Percentiles rank a stretch among this genome's conserved stretches.
Evolutionary conservation across 2,888 invertebrate species (phyloP).

Genomic region (Odontothrips loti): DNA sequence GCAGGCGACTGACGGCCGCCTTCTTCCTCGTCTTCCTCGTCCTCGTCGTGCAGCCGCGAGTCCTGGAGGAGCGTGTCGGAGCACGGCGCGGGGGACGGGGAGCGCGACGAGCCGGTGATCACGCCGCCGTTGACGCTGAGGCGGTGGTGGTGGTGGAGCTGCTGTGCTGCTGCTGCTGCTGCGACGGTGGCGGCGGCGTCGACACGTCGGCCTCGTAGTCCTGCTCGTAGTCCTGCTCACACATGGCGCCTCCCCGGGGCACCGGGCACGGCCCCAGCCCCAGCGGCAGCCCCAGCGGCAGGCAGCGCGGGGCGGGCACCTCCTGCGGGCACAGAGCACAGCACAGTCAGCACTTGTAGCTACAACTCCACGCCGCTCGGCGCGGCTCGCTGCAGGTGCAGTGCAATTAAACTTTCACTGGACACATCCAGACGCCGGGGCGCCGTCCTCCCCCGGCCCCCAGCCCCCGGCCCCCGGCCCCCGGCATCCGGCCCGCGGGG

Average conservation of each 20-base stretch:
- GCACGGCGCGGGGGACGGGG: constrained; percentile 42
- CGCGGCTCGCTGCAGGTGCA: too few species aligned
- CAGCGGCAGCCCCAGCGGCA: constrained; percentile 38
- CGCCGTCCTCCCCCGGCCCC: too few species aligned
- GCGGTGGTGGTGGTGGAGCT: not conserved
- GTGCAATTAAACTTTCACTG: too few species aligned
- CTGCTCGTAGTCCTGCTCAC: constrained; percentile 43
- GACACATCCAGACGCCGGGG: too few species aligned
- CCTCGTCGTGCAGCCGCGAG: constrained; percentile 26
- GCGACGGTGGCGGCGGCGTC: not conserved
- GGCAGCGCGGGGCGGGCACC: constrained; percentile 41
- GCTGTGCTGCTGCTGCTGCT: not conserved
- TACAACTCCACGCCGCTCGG: too few species aligned
- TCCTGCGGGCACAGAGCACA: constrained; percentile 43
- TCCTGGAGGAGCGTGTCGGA: constrained; percentile 35
- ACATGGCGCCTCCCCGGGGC: constrained; percentile 42
- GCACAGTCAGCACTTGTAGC: not conserved
- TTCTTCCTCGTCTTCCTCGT: not conserved
- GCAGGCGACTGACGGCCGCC: not conserved
- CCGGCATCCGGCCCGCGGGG: too few species aligned
- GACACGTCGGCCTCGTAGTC: constrained; percentile 41
- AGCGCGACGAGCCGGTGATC: constrained; percentile 43
- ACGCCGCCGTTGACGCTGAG: constrained; percentile 29
- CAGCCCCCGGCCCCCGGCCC: too few species aligned
- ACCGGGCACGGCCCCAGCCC: constrained; percentile 44